Evolutionary conservation across 2,797 vertebrate species (phyloP).

Genomic region (Caiman crocodilus): DNA sequence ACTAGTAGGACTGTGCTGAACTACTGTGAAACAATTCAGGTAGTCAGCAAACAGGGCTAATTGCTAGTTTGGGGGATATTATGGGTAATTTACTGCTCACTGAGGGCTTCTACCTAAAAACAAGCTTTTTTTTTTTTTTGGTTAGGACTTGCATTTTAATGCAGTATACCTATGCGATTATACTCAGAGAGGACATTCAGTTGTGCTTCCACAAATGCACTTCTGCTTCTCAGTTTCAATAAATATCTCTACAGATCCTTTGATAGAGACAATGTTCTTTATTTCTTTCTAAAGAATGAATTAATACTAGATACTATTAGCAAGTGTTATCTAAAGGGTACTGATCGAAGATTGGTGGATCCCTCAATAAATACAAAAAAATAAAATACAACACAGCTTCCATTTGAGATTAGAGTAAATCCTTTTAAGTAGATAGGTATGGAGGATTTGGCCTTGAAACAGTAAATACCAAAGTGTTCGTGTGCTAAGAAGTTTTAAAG

Average conservation of each 20-base stretch:
- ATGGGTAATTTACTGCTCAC: constrained; percentile 75
- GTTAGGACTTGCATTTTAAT: constrained; percentile 66
- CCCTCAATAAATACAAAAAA: constrained; percentile 63
- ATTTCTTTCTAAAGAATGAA: constrained; percentile 15
- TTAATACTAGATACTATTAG: constrained; percentile 25
- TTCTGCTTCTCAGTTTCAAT: constrained; percentile 50
- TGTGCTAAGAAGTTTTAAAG: neutral
- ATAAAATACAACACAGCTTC: constrained; percentile 64
- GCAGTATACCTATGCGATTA: constrained; percentile 52
- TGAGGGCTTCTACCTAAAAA: constrained; percentile 70
- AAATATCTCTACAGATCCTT: constrained; percentile 49
- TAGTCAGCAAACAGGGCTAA: constrained; percentile 75
- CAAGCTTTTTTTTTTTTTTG: constrained; percentile 49
- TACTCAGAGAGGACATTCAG: constrained; percentile 37
- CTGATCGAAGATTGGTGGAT: constrained; percentile 64
- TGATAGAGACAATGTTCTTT: constrained; percentile 46
- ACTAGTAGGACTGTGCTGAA: constrained; percentile 58
- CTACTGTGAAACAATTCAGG: constrained; percentile 72
- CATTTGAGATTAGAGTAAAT: constrained; percentile 53
- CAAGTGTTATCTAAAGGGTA: constrained; percentile 44
- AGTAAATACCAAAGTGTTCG: neutral
- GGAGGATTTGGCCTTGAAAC: constrained; percentile 38
- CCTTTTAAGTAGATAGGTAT: constrained; percentile 59
- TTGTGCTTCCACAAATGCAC: constrained; percentile 62
- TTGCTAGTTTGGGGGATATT: constrained; percentile 73